These are phyloP conservation scores for Ditylenchus weischeri DNA, from an alignment of 2,888 invertebrate genomes.

Conservation along the genomic window DNA sequence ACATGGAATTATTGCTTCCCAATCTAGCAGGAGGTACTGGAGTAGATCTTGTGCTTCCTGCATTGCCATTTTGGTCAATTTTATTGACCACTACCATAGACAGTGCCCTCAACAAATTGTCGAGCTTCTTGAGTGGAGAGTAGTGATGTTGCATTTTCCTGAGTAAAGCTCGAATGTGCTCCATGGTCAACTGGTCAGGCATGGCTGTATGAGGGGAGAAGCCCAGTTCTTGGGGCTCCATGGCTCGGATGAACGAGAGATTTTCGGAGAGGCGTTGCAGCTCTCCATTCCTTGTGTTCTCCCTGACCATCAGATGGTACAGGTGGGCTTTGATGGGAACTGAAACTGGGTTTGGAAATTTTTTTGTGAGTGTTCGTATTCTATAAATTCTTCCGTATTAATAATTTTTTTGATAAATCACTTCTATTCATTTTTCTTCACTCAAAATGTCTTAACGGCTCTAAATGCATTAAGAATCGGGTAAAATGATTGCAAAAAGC, in stretches of 20 bases:
- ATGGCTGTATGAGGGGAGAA: constrained; percentile 52
- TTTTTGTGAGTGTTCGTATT: too few species aligned
- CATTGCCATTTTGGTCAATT: not conserved
- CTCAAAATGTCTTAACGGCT: too few species aligned
- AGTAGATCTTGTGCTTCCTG: not conserved
- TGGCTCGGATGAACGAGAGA: constrained; percentile 61
- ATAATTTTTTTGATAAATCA: too few species aligned
- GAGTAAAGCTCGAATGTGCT: constrained; percentile 64
- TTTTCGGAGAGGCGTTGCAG: constrained; percentile 60
- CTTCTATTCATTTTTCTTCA: too few species aligned
- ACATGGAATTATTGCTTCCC: not conserved
- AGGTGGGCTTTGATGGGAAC: constrained; percentile 60
- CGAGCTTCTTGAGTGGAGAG: constrained; percentile 86
- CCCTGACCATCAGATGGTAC: constrained; percentile 57
- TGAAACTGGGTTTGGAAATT: constrained; percentile 16
- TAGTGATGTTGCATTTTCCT: constrained; percentile 82
- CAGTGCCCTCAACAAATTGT: constrained; percentile 68
- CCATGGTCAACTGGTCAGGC: constrained; percentile 33
- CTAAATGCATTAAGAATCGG: too few species aligned
- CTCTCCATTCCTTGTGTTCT: constrained; percentile 59
- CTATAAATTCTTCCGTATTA: too few species aligned
- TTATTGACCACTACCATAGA: constrained; percentile 28
- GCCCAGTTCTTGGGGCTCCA: constrained; percentile 62
- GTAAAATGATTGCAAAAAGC: too few species aligned
- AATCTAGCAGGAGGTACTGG: constrained; percentile 6